phyloP scores from a whole-genome alignment of 2,888 invertebrate species.

The Strigamia crassipes region DNA sequence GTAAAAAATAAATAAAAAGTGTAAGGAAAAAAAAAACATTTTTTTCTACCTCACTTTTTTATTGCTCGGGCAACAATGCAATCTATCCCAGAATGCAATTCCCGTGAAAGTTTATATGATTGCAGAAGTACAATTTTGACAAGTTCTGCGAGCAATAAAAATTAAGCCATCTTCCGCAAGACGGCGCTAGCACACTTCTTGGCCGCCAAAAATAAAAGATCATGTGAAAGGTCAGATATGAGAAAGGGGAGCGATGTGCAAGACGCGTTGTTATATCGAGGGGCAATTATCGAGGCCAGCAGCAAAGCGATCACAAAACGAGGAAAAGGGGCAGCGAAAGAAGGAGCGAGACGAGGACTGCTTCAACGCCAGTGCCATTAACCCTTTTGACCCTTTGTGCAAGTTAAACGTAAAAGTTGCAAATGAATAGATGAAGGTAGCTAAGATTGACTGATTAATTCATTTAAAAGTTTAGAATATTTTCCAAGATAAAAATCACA shows the following conservation, averaged over 20 bases:
- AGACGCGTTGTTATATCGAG: background rate
- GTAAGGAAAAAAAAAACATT: background rate
- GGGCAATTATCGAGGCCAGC: conserved; percentile 8
- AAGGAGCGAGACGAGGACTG: background rate
- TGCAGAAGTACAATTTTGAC: background rate
- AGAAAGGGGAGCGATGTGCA: background rate
- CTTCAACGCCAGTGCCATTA: conserved; percentile 19
- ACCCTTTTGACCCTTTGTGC: conserved; percentile 17
- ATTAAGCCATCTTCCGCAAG: conserved; percentile 17
- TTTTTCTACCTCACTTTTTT: background rate
- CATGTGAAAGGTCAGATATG: conserved; percentile 27
- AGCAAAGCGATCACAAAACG: conserved; percentile 10
- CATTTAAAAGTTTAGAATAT: conserved; percentile 1
- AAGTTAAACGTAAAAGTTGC: conserved; percentile 13
- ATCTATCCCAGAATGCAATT: background rate
- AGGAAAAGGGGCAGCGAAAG: conserved; percentile 5
- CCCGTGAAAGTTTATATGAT: conserved; percentile 12
- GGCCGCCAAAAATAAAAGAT: background rate
- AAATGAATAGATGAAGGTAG: background rate
- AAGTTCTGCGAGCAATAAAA: conserved; percentile 5
- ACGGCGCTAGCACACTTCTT: background rate
- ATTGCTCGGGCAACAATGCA: background rate
- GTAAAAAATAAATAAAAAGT: background rate
- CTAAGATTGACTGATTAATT: conserved; percentile 26
- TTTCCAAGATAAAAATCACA: background rate